Evolutionary conservation across 2,888 invertebrate genomes (phyloP).

Genomic region (Agrilus cyanescens): DNA sequence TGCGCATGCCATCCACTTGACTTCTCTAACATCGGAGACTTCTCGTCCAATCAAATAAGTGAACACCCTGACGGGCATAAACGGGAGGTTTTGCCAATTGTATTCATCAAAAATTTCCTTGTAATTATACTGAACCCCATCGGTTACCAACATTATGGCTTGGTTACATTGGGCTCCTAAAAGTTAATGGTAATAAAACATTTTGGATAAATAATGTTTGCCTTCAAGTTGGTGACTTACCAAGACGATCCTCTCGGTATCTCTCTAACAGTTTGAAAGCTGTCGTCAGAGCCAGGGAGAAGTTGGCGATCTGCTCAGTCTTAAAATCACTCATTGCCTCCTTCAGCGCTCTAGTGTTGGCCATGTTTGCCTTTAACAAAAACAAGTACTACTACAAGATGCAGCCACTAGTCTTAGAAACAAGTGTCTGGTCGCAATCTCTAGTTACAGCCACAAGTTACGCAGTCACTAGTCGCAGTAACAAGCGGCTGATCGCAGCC

Average conservation of each 20-base stretch:
- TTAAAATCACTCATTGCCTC: constrained; percentile 63
- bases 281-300: constrained; percentile 74
- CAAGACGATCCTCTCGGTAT: constrained; percentile 26
- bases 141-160: constrained; percentile 98
- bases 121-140: constrained; percentile 91
- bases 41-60: constrained; percentile 84
- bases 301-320: constrained; percentile 87
- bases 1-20: constrained; percentile 97
- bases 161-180: constrained; percentile 59
- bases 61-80: constrained; percentile 87
- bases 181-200: too few relatives aligned
- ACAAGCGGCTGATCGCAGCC: too few relatives aligned
- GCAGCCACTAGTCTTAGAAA: too few relatives aligned
- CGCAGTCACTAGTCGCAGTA: too few relatives aligned
- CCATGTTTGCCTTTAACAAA: constrained; percentile 62
- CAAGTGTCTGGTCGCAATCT: too few relatives aligned
- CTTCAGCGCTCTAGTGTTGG: constrained; percentile 73
- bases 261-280: constrained; percentile 74
- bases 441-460: too few relatives aligned
- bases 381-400: too few relatives aligned
- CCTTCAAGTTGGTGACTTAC: constrained; percentile 14
- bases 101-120: constrained; percentile 83
- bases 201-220: not conserved
- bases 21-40: constrained; percentile 82
- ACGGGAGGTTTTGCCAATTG: constrained; percentile 66